Percentiles rank a stretch among this genome's conserved stretches.
These are phyloP conservation scores for Muschampia plurimacula DNA, from an alignment of 2,888 invertebrate species.

Conservation along the genomic window DNA sequence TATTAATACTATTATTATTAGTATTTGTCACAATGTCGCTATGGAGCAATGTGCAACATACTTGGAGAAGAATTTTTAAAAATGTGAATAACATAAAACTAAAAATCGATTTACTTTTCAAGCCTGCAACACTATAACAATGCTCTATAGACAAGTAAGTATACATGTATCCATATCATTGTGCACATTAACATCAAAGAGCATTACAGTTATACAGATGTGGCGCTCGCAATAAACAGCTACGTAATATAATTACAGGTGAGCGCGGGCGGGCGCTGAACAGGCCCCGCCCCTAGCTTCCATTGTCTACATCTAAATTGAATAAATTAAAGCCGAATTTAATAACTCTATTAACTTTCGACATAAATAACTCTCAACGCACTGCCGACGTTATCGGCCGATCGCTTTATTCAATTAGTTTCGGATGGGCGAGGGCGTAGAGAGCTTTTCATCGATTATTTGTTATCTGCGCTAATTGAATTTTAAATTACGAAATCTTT, in stretches of 20 bases:
- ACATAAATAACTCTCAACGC: slow-evolving; percentile 78
- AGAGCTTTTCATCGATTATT: slow-evolving; percentile 62
- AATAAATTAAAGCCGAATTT: slow-evolving; percentile 84
- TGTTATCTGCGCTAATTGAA: slow-evolving; percentile 34
- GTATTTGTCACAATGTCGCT: too few relatives aligned
- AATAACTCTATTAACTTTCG: slow-evolving; percentile 81
- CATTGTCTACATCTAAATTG: slow-evolving; percentile 79
- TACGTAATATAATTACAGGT: slow-evolving; percentile 66
- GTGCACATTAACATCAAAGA: slow-evolving; percentile 6
- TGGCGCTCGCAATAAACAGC: slow-evolving; percentile 39
- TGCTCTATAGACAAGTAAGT: neutral
- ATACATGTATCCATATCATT: neutral
- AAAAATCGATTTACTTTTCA: neutral
- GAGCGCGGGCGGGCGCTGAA: slow-evolving; percentile 64
- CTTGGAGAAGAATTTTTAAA: too few relatives aligned
- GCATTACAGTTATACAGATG: slow-evolving; percentile 22
- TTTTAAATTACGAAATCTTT: slow-evolving; percentile 15
- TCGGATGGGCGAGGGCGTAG: slow-evolving; percentile 60
- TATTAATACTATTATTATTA: too few relatives aligned
- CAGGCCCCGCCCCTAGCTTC: slow-evolving; percentile 70
- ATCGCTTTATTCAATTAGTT: slow-evolving; percentile 74
- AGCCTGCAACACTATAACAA: neutral
- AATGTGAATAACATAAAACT: too few relatives aligned
- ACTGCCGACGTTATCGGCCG: slow-evolving; percentile 71
- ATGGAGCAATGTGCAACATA: too few relatives aligned